A percentile compares a stretch with the other conserved stretches of the same genome.
phyloP scores from a whole-genome alignment of 2,888 invertebrate species.

The Callinectes sapidus region DNA sequence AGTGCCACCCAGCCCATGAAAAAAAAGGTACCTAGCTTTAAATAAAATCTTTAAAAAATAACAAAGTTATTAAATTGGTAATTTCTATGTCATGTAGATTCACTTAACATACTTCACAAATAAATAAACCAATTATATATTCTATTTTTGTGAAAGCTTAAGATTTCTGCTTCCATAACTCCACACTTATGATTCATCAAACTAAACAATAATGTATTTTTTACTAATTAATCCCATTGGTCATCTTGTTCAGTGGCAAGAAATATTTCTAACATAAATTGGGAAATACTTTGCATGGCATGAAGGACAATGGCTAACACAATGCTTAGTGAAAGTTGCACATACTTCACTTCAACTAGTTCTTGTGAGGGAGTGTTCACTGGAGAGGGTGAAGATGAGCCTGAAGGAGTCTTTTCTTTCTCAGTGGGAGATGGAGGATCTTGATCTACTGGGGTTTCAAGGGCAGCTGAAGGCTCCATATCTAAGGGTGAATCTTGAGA shows the following conservation, averaged over 20 bases:
- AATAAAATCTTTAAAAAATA: neutral
- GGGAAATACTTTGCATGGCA: slow-evolving; percentile 72
- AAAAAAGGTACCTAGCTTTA: no score
- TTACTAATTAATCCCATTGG: slow-evolving; percentile 49
- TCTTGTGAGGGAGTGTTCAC: slow-evolving; percentile 52
- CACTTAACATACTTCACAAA: neutral
- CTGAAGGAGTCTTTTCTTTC: slow-evolving; percentile 19
- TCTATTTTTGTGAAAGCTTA: neutral
- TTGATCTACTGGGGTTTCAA: slow-evolving; percentile 36
- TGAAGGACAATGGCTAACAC: slow-evolving; percentile 72
- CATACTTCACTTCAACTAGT: slow-evolving; percentile 70
- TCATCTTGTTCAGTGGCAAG: slow-evolving; percentile 62
- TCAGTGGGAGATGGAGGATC: slow-evolving; percentile 15
- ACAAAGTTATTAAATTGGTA: neutral
- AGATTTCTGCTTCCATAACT: neutral
- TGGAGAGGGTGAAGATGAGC: slow-evolving; percentile 37
- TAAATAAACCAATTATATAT: neutral
- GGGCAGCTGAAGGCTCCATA: slow-evolving; percentile 36
- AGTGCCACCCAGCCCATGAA: no score
- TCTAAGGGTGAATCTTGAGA: slow-evolving; percentile 46
- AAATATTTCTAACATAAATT: slow-evolving; percentile 72
- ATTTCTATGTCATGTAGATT: neutral
- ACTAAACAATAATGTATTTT: no score
- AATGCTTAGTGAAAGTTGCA: slow-evolving; percentile 72
- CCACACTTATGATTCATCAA: neutral